Evolutionary conservation across 2,888 invertebrate species (phyloP).

Genomic region (Ormyrus thymus): DNA sequence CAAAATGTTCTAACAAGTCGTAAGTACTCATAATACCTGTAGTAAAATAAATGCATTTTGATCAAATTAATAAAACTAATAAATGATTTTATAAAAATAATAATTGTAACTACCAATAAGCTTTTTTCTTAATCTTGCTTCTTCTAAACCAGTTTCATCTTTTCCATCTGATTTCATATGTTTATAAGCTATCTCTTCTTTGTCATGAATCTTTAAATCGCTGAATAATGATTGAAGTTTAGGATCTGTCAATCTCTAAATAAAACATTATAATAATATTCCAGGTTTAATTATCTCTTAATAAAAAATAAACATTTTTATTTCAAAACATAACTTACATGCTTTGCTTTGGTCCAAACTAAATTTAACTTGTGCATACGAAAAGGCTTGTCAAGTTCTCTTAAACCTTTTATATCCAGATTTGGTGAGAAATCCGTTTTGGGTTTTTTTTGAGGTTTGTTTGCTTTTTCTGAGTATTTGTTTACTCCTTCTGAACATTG

Average conservation of each 20-base stretch:
- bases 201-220: constrained; percentile 93
- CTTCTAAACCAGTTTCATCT: constrained; percentile 91
- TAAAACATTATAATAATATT: constrained; percentile 13
- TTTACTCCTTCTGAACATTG: constrained; percentile 70
- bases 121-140: constrained; percentile 87
- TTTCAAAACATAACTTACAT: constrained; percentile 78
- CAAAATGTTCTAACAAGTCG: constrained; percentile 87
- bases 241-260: constrained; percentile 86
- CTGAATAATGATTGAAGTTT: constrained; percentile 91
- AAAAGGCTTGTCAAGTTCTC: constrained; percentile 88
- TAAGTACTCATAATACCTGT: constrained; percentile 86
- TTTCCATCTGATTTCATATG: constrained; percentile 87
- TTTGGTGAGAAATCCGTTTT: constrained; percentile 62
- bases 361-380: constrained; percentile 93
- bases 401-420: constrained; percentile 73
- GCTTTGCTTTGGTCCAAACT: constrained; percentile 92
- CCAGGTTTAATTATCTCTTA: no score
- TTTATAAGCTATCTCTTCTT: constrained; percentile 91
- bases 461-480: constrained; percentile 82
- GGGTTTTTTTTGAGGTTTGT: constrained; percentile 69
- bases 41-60: no score
- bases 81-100: constrained; percentile 38
- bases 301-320: no score
- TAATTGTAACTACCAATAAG: constrained; percentile 78
- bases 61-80: constrained; percentile 6